These are phyloP conservation scores for Dynastes maya DNA, from an alignment of 2,888 invertebrate species.

Conservation along the genomic window DNA sequence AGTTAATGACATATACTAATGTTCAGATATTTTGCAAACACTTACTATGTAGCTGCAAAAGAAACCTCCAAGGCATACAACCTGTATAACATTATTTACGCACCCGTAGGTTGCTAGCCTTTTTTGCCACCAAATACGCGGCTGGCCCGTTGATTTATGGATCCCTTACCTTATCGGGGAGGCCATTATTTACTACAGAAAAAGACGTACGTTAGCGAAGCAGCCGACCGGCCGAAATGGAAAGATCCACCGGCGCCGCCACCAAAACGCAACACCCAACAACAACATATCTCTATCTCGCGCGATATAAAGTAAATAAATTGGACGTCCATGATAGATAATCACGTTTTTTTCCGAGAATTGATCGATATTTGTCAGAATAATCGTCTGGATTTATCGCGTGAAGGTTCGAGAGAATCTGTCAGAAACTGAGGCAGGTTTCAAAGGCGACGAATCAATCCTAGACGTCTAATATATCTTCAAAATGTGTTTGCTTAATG, in stretches of 20 bases:
- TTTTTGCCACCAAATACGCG: neutral
- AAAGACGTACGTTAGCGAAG: constrained; percentile 2
- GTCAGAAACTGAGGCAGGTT: too few relatives aligned
- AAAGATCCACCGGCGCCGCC: neutral
- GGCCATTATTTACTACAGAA: neutral
- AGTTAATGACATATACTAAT: too few relatives aligned
- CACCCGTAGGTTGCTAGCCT: neutral
- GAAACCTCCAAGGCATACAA: too few relatives aligned
- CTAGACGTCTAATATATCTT: too few relatives aligned
- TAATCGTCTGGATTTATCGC: too few relatives aligned
- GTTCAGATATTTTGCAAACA: too few relatives aligned
- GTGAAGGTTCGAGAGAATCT: too few relatives aligned
- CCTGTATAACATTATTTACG: neutral
- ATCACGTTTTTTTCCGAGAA: too few relatives aligned
- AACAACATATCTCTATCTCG: constrained; percentile 5
- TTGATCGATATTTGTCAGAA: neutral
- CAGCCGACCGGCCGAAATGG: neutral
- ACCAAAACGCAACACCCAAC: too few relatives aligned
- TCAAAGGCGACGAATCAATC: too few relatives aligned
- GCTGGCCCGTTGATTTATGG: neutral
- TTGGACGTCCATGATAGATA: neutral
- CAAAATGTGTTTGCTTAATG: too few relatives aligned
- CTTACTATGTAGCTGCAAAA: too few relatives aligned
- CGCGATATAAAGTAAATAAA: constrained; percentile 6
- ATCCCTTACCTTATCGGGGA: neutral